Base-by-base conservation (phyloP, 2,797 vertebrate genomes). In the Tapirus indicus region DNA sequence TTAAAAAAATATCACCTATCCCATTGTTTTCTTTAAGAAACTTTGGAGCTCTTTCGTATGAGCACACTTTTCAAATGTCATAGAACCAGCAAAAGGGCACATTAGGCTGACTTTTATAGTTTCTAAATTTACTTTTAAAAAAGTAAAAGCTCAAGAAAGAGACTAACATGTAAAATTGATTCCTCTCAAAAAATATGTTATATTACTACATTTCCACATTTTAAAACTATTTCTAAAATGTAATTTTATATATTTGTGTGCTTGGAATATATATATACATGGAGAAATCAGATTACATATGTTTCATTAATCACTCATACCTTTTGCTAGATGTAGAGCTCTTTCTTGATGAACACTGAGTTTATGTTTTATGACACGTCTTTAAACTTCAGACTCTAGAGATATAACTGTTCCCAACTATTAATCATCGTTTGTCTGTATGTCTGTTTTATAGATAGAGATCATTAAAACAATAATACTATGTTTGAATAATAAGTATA, bases 1-100 rank as follows among this genome's bases (percentile, higher is more conserved):
- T 94, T 96, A 80, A 97, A 95, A 95, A 96, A 75, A 87, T 92
- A 74, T 91, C 74, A 86, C 95, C 12, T 92, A 80, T 84, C 12
- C 6, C 20, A 58, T 94, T 94, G 13, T 60, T 96, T 35, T 29
- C 1, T 64, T n/a, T 97, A 4, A 1, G 95, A 96, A 83, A 91
- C 92, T 94, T 78, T 95, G 84, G 72, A 91, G 5, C 23, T 69
- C 62, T 96, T 94, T 78, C 54, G 78, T 29, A 78, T 16, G 79
- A 8, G 35, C 12, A 87, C 18, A 92, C 6, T 41, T 94, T 94
- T 78, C 75, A 95, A 95, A 93, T 69, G 8, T 29, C 74, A 52
- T 41, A 77, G 17, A 88, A 52, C 3, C 4, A 89, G 23, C 5
- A 47, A 92, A 41, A 0, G 6, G 56, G 62, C 32, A 78, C 27